Base-by-base conservation (phyloP, 2,113 vertebrate species). In the Azemiops feae region DNA sequence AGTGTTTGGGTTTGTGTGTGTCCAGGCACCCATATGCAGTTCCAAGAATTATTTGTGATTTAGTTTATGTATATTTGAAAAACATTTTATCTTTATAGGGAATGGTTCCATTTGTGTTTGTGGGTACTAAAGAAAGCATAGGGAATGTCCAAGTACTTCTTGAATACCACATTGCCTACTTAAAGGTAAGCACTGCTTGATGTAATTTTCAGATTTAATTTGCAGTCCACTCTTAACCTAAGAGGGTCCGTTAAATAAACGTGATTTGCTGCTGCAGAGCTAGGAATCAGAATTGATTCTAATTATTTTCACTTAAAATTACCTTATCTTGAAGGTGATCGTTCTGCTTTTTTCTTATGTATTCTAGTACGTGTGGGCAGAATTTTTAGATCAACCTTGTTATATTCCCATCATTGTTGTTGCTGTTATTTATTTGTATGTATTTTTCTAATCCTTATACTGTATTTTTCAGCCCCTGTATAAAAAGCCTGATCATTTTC, bases 61-160 rank as follows among this genome's bases (percentile, higher is more conserved):
- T 93, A 43, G 0, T 86, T 39, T 0, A 1, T 0, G 34, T 94
- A 10, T 89, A 89, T 3, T 34, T 96, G 64, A 86, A 74, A n/a
- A 95, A 53, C 57, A 14, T 45, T 96, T 91, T 92, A 92, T 97
- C 94, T 94, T 97, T 97, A 7, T 97, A 99, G 99, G 99, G 99
- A 94, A 99, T 99, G 99, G 99, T 99, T 97, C 99, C 99, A 0
- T 99, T 99, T 96, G 99, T 99, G 34, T 99, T 99, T 97, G 99
- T 99, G 92, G 99, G 99, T 95, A 99, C 99, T 69, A 99, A 99
- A 97, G 99, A 99, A 97, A 99, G 98, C 94, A 99, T 99, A 86
- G 98, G 98, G 92, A 99, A 99, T 64, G 99, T 99, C 55, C 99
- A 99, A 88, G 99, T 99, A 90, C 97, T 99, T 89, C 95, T 99